phyloP scores from a whole-genome alignment of 92 coral and sea anemone species.

The Phenganax marumi region DNA sequence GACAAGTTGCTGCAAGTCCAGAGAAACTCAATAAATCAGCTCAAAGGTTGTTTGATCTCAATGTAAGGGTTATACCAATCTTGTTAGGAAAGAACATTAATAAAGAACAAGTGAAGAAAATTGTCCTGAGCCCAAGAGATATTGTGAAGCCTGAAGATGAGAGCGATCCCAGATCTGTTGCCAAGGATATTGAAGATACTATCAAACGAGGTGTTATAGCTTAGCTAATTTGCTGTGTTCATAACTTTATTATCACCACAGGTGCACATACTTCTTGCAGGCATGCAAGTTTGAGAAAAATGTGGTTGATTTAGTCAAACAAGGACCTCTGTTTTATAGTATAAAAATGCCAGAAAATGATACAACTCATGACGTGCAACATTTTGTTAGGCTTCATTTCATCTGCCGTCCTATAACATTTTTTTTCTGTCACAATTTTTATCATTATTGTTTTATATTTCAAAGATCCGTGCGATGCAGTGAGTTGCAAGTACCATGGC shows the following conservation, averaged over 20 bases:
- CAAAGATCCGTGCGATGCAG: constrained; percentile 71
- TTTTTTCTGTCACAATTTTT: neutral
- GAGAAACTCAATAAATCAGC: constrained; percentile 54
- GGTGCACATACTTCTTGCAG: too few relatives aligned
- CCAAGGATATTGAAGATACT: constrained; percentile 33
- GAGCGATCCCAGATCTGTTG: constrained; percentile 40
- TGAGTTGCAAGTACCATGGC: constrained; percentile 63
- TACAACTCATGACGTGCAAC: too few relatives aligned
- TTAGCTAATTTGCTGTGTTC: neutral
- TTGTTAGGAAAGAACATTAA: constrained; percentile 67
- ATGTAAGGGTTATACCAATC: constrained; percentile 65
- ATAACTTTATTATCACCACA: too few relatives aligned
- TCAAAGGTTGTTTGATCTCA: constrained; percentile 46
- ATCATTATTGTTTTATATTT: neutral
- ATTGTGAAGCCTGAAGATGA: constrained; percentile 34
- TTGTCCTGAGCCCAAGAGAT: constrained; percentile 29
- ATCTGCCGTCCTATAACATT: neutral
- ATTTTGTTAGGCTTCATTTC: neutral
- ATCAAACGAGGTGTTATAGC: constrained; percentile 41
- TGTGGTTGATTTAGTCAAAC: neutral
- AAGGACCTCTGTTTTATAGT: neutral
- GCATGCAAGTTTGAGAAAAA: neutral
- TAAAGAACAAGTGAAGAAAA: constrained; percentile 41
- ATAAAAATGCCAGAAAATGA: too few relatives aligned
- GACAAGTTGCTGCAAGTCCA: constrained; percentile 54